Conservation (phyloP, 2,797 vertebrate species). For the Lepilemur ruficaudatus region DNA sequence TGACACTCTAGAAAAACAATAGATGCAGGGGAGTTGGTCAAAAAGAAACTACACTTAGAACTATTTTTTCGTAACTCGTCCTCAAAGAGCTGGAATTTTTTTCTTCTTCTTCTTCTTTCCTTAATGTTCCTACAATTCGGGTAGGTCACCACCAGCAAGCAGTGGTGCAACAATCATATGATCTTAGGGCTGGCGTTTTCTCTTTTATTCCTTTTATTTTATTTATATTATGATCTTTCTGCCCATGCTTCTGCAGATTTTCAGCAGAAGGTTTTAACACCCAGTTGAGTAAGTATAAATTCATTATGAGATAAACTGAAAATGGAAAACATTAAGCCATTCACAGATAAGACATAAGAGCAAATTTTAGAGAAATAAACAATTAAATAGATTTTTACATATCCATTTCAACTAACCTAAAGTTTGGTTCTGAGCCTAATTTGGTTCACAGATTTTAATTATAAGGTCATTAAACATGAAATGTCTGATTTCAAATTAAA, state of each 20-base stretch:
- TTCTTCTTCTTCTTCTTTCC: background rate
- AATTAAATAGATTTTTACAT: background rate
- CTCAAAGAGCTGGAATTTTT: background rate
- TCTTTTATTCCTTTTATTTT: background rate
- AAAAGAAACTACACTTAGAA: background rate
- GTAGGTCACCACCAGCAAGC: background rate
- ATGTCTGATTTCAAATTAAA: no score
- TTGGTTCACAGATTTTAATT: background rate
- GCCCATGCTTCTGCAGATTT: background rate
- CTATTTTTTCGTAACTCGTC: background rate
- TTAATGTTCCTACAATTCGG: background rate
- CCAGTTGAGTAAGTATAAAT: background rate
- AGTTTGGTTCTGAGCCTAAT: background rate
- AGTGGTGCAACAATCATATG: background rate
- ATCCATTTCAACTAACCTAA: background rate
- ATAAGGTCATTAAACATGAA: background rate
- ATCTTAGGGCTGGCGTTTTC: background rate
- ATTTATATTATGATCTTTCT: background rate
- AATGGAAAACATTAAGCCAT: background rate
- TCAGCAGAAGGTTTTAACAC: background rate
- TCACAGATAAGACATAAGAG: background rate
- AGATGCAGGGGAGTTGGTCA: background rate
- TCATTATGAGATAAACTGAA: constrained; percentile 11
- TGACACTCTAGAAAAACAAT: background rate
- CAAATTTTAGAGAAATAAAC: background rate